Evolutionary conservation across 2,888 invertebrate species (phyloP).

Genomic region (Hyposoter didymator): DNA sequence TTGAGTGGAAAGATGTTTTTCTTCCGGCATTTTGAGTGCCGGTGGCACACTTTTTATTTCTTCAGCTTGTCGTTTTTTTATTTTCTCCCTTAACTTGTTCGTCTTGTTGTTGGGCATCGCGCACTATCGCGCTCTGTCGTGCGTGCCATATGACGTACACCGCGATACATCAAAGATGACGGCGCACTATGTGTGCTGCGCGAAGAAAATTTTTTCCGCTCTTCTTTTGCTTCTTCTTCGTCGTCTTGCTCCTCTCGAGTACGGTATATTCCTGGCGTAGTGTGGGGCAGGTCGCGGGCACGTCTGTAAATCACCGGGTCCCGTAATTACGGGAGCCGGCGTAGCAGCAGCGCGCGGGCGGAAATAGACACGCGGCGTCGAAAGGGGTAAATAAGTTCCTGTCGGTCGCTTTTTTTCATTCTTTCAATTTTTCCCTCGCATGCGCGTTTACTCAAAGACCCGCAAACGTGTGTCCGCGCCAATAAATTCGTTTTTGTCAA

Average conservation of each 20-base stretch:
- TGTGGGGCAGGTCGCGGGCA: conserved; percentile 68
- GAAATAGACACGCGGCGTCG: conserved; percentile 69
- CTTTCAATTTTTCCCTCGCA: conserved; percentile 21
- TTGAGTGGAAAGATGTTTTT: background rate
- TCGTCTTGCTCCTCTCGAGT: conserved; percentile 2
- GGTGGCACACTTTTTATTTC: background rate
- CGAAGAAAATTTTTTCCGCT: conserved; percentile 53
- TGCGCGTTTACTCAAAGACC: conserved; percentile 3
- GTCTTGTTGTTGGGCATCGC: background rate
- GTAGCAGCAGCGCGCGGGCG: conserved; percentile 51
- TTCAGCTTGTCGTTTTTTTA: background rate
- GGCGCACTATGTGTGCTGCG: background rate
- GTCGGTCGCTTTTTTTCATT: conserved; percentile 35
- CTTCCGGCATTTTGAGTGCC: background rate
- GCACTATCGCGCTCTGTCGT: background rate
- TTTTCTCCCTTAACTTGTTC: background rate
- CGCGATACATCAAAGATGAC: background rate
- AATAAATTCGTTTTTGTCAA: background rate
- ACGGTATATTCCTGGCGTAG: conserved; percentile 33
- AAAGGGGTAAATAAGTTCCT: conserved; percentile 63
- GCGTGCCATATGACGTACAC: conserved; percentile 1
- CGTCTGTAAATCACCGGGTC: conserved; percentile 69
- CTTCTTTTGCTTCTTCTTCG: background rate
- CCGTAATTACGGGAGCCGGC: conserved; percentile 69
- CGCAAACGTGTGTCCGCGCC: background rate